Evolutionary conservation across 1,140 invertebrate genomes (phyloP).

Genomic region (Diorhabda sublineata): DNA sequence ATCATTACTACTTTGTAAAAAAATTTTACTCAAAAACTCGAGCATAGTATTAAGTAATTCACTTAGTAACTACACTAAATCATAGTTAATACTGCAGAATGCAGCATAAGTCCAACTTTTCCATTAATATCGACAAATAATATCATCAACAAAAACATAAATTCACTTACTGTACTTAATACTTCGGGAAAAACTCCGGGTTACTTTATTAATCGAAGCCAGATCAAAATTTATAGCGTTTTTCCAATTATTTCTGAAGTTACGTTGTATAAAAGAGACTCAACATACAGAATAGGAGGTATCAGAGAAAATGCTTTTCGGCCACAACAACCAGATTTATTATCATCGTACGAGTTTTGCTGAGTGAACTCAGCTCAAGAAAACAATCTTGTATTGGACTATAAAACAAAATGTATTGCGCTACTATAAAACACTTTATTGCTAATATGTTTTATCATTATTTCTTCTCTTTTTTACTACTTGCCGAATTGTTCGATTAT

Average conservation of each 20-base stretch:
- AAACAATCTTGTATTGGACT: neutral
- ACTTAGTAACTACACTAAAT: neutral
- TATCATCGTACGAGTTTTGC: neutral
- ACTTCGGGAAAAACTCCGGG: neutral
- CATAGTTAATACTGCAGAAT: neutral
- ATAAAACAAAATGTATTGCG: neutral
- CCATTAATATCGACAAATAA: conserved; percentile 3
- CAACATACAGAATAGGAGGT: neutral
- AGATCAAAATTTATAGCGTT: neutral
- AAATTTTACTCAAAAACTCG: no score
- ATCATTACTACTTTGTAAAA: no score
- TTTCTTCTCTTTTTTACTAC: neutral
- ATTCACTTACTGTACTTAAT: neutral
- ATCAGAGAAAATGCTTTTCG: neutral
- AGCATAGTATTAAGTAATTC: no score
- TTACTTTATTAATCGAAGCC: conserved; percentile 2
- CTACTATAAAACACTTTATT: conserved; percentile 1
- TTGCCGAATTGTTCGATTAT: neutral
- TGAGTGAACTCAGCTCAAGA: neutral
- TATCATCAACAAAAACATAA: neutral
- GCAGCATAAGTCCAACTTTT: neutral
- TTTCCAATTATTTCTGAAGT: neutral
- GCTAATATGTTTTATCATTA: neutral
- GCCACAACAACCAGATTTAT: conserved; percentile 1
- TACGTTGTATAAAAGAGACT: neutral